Conservation (phyloP, 2,888 invertebrate genomes). For the Pristionchus arcanus region DNA sequence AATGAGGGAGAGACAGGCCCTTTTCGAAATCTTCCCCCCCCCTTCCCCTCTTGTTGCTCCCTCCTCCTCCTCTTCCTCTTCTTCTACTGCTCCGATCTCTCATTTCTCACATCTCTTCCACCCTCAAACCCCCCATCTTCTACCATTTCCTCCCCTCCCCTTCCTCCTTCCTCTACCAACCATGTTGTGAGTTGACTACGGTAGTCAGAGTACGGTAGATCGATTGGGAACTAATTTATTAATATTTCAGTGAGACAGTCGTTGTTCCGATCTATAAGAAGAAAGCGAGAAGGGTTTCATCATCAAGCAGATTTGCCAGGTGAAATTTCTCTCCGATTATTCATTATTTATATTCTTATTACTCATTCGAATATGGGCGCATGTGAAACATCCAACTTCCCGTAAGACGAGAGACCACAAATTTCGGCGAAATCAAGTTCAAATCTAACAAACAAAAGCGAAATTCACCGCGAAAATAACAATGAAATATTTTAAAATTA, state of each 20-base stretch:
- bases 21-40: constrained; percentile 31
- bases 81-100: constrained; percentile 46
- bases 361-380: background rate
- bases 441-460: background rate
- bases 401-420: background rate
- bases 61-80: constrained; percentile 53
- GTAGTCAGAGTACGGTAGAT: constrained; percentile 8
- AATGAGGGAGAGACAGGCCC: constrained; percentile 40
- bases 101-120: constrained; percentile 49
- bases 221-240: background rate
- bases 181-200: constrained; percentile 50
- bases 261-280: constrained; percentile 54
- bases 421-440: background rate
- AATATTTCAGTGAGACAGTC: constrained; percentile 29
- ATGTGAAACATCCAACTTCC: constrained; percentile 7
- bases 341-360: background rate
- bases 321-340: background rate
- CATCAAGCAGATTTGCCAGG: constrained; percentile 50
- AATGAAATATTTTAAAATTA: no score
- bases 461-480: background rate
- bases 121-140: constrained; percentile 4
- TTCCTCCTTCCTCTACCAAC: background rate
- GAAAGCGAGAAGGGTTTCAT: constrained; percentile 47
- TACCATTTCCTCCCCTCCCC: constrained; percentile 14
- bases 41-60: background rate